Conservation (phyloP, 2,888 invertebrate species). For the Agrotis exclamationis region DNA sequence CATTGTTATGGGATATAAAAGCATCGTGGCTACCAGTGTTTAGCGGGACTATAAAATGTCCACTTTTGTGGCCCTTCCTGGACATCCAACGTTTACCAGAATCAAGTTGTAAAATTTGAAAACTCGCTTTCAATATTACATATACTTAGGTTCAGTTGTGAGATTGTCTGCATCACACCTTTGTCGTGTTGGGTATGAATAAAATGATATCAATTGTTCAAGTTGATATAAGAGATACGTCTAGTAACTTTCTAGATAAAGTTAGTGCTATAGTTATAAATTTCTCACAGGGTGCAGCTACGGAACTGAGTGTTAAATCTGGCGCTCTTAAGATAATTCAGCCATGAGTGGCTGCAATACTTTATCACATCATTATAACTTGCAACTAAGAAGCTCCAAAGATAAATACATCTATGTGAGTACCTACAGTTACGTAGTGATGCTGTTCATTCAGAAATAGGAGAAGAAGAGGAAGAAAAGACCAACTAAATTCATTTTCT, state of each 20-base stretch:
- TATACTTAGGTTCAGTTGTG: background rate
- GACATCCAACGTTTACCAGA: conserved; percentile 52
- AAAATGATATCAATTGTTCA: conserved; percentile 37
- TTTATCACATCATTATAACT: background rate
- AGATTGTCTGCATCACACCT: conserved; percentile 1
- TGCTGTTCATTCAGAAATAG: too few relatives aligned
- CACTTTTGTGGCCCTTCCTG: conserved; percentile 64
- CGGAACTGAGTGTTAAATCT: background rate
- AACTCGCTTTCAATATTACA: conserved; percentile 13
- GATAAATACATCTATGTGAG: too few relatives aligned
- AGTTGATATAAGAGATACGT: conserved; percentile 32
- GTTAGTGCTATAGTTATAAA: conserved; percentile 15
- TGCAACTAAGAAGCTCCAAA: background rate
- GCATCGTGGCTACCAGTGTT: conserved; percentile 76
- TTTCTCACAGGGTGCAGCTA: conserved; percentile 7
- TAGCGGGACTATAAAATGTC: conserved; percentile 72
- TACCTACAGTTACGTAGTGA: too few relatives aligned
- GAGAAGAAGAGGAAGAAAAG: background rate
- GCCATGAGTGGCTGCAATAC: background rate
- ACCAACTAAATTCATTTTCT: background rate
- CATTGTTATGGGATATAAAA: conserved; percentile 84
- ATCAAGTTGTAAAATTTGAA: conserved; percentile 47
- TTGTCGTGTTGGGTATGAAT: conserved; percentile 10
- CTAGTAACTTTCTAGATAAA: conserved; percentile 31
- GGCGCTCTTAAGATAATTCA: background rate